Conservation (phyloP, 2,888 invertebrate species). For the Tipula lateralis region DNA sequence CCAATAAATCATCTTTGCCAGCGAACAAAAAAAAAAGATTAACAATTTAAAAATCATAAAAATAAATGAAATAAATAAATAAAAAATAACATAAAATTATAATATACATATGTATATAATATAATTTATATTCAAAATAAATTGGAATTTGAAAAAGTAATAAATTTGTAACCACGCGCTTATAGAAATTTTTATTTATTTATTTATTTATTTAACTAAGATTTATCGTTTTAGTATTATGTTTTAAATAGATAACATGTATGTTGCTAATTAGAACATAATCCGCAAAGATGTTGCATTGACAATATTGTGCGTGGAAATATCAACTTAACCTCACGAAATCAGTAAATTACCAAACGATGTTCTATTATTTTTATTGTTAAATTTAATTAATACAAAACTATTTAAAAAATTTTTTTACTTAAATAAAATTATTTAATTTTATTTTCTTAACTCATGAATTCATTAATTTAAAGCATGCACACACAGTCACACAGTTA, state of each 20-base stretch:
- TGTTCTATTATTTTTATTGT: background rate
- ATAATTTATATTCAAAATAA: background rate
- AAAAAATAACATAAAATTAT: background rate
- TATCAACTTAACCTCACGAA: background rate
- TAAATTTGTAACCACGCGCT: background rate
- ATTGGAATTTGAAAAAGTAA: background rate
- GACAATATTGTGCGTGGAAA: too few species aligned
- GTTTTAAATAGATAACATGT: background rate
- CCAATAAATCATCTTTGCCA: too few species aligned
- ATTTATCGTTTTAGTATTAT: background rate
- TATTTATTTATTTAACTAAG: background rate
- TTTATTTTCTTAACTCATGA: background rate
- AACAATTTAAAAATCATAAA: conserved; percentile 11
- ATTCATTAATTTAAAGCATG: background rate
- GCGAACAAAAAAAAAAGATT: background rate
- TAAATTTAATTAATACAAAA: background rate
- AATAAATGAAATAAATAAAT: background rate
- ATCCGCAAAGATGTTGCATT: too few species aligned
- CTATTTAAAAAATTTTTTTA: background rate
- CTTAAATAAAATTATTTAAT: background rate
- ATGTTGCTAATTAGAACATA: background rate
- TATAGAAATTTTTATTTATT: background rate
- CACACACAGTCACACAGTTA: background rate
- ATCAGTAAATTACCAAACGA: background rate
- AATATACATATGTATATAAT: too few species aligned